Base-by-base conservation (phyloP, 1,140 invertebrate genomes). In the Akabosia matsudoensis region DNA sequence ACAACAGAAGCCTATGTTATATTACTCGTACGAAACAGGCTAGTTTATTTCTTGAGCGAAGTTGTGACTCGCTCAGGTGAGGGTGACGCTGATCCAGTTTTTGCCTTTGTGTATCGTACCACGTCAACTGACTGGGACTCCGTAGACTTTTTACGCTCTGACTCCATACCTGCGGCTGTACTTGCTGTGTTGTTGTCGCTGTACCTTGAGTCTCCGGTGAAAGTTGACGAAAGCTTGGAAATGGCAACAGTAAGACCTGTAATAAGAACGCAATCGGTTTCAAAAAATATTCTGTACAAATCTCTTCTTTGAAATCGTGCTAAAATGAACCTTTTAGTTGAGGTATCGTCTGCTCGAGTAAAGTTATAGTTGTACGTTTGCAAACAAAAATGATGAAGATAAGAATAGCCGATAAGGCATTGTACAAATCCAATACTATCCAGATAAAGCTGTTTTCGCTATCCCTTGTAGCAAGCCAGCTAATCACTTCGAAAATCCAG, bases 311-410 rank as follows among this genome's bases (percentile, higher is more conserved):
- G 18, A 45, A 7, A 45, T 45, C 7, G 7, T 10, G 18, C 7
- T 45, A 45, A 45, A 18, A 45, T 45, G 18, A 45, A 45, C 37
- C 61, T 31, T 67, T 67, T 24, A 67, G 22, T 30, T 14, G 13
- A 30, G 61, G 61, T 30, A 13, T 7, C 10, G 61, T 10, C 30
- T 67, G 61, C n/a, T 67, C 61, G 26, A 67, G 22, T 16, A 67
- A 22, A 31, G 28, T 67, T 7, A 67, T 3, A 2, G 30, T 72
- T 16, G 51, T 81, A 10, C 75, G 92, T 86, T 95, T 93, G 84
- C 92, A 93, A 31, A 92, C 92, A 64, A 94, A 92, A 45, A 95
- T 92, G 78, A 92, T 88, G 84, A 95, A 95, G 74, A 95, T 94
- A 83, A 94, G 90, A 18, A 95, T 90, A 37, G 93, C 93, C 84